Conservation (phyloP, 2,113 vertebrate genomes). For the Montifringilla adamsi region DNA sequence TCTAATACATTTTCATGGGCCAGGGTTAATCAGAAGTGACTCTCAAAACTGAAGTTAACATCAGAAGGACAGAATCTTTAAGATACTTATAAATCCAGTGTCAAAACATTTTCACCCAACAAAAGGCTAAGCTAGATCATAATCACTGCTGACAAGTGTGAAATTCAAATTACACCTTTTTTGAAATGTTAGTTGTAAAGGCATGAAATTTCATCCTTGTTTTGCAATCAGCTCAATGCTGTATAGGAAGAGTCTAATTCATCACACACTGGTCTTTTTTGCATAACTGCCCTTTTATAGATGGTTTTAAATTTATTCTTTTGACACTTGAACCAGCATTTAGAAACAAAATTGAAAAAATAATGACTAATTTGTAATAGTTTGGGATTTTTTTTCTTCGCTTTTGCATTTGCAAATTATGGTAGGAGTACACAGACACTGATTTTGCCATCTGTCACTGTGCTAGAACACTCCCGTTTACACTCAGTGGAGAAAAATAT, state of each 20-base stretch:
- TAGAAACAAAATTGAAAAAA: background rate
- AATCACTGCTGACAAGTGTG: conserved; percentile 18
- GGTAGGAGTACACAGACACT: background rate
- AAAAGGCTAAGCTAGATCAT: conserved; percentile 10
- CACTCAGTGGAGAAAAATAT: background rate
- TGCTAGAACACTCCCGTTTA: background rate
- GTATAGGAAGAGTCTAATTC: background rate
- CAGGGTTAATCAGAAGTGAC: background rate
- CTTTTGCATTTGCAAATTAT: background rate
- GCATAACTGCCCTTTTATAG: conserved; percentile 3
- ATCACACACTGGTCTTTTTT: background rate
- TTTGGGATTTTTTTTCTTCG: background rate
- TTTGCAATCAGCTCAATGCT: background rate
- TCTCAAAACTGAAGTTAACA: background rate
- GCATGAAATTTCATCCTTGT: conserved; percentile 37
- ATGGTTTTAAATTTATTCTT: background rate
- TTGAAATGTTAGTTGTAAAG: conserved; percentile 10
- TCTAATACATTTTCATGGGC: background rate
- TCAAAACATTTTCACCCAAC: background rate
- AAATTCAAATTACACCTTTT: conserved; percentile 36
- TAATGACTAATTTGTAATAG: background rate
- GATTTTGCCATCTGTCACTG: background rate
- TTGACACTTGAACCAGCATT: background rate
- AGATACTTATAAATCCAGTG: background rate
- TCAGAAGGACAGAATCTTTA: background rate